Conservation (phyloP, 2,113 vertebrate genomes). For the Aegotheles bennettii region DNA sequence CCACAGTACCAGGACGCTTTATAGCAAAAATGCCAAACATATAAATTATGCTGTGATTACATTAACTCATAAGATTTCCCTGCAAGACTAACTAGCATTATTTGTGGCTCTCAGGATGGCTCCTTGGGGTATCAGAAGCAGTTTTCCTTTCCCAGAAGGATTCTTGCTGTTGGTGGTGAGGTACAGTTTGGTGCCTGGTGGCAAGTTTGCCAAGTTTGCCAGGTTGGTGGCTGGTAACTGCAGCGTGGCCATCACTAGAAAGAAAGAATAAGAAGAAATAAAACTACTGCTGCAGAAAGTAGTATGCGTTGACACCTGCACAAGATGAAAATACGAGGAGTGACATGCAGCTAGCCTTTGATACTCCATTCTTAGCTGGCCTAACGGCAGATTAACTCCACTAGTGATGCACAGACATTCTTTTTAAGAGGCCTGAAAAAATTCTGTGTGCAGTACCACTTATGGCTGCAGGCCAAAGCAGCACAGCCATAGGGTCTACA, state of each 20-base stretch:
- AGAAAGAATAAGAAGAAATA: neutral
- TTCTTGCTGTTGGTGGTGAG: conserved; percentile 98
- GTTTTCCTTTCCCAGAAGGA: conserved; percentile 95
- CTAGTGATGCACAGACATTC: neutral
- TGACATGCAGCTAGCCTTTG: neutral
- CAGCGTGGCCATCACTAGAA: conserved; percentile 93
- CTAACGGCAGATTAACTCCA: neutral
- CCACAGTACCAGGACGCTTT: neutral
- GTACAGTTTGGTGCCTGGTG: conserved; percentile 97
- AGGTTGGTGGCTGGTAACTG: conserved; percentile 96
- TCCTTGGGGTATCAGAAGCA: conserved; percentile 96
- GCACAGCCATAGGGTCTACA: neutral
- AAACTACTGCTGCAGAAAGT: neutral
- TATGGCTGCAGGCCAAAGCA: neutral
- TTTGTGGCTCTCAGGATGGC: conserved; percentile 92
- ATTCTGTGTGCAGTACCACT: neutral
- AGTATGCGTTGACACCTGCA: neutral
- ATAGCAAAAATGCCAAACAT: conserved; percentile 1
- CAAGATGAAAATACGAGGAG: neutral
- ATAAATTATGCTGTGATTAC: conserved; percentile 33
- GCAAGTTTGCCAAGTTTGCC: conserved; percentile 93
- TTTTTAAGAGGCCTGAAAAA: neutral
- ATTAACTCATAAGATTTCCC: conserved; percentile 55
- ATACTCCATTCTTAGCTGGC: neutral
- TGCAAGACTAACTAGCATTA: conserved; percentile 77